phyloP scores from a whole-genome alignment of 2,113 vertebrate genomes.

The Caranx ignobilis region DNA sequence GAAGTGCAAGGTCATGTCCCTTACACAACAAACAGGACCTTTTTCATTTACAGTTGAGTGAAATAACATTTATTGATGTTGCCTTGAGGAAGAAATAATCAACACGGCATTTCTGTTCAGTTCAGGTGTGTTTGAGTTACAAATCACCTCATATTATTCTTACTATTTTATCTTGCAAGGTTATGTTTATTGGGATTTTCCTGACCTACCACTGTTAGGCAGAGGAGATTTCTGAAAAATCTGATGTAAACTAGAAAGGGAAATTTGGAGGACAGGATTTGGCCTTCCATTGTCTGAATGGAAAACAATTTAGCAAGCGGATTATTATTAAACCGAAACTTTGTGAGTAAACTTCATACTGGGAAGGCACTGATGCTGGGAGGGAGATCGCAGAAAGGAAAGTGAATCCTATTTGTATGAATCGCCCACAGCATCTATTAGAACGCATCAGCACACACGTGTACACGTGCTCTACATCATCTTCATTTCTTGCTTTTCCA shows the following conservation, averaged over 20 bases:
- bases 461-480: conserved; percentile 9
- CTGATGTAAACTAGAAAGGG: neutral
- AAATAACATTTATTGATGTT: too few relatives aligned
- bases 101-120: neutral
- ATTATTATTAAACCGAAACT: neutral
- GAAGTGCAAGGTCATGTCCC: too few relatives aligned
- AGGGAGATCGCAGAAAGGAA: neutral
- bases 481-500: conserved; percentile 10
- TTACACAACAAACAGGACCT: too few relatives aligned
- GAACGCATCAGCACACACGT: conserved; percentile 17
- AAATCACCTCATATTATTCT: neutral
- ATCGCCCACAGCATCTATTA: neutral
- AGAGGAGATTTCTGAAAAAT: neutral
- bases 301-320: neutral
- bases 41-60: too few relatives aligned
- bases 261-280: neutral
- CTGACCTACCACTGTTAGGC: neutral
- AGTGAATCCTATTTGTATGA: conserved; percentile 22
- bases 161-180: neutral
- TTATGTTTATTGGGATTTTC: neutral
- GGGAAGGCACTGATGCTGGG: neutral
- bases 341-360: neutral
- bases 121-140: neutral
- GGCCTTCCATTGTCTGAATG: neutral
- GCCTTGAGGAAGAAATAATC: neutral